These are phyloP conservation scores for Taeniopygia guttata DNA, from an alignment of 2,797 vertebrate genomes.

Conservation along the genomic window DNA sequence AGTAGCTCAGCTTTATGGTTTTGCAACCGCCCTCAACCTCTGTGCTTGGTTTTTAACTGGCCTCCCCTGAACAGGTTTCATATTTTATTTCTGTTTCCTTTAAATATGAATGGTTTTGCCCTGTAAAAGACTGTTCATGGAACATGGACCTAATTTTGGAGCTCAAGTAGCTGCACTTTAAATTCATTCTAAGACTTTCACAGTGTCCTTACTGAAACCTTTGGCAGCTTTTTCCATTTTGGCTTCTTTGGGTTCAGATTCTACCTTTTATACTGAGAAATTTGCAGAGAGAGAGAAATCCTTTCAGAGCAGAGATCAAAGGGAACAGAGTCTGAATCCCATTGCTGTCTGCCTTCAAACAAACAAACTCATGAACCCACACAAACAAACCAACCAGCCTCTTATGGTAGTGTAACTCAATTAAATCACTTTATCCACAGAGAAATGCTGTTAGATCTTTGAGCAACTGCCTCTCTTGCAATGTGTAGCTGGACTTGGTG, in stretches of 20 bases:
- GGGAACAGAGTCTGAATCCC: neutral
- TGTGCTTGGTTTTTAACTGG: neutral
- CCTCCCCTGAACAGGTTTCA: neutral
- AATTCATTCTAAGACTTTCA: neutral
- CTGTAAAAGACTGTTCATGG: neutral
- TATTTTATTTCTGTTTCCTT: neutral
- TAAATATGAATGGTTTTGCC: neutral
- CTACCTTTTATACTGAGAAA: neutral
- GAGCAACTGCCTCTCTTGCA: neutral
- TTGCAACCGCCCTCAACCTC: neutral
- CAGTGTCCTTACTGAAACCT: neutral
- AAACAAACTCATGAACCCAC: neutral
- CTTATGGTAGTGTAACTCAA: neutral
- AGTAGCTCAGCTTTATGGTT: neutral
- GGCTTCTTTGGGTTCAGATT: neutral
- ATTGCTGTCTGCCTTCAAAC: neutral
- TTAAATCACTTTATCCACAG: neutral
- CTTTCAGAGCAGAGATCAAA: neutral
- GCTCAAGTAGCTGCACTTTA: neutral
- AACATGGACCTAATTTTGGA: neutral
- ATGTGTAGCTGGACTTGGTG: neutral
- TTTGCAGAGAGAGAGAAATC: neutral
- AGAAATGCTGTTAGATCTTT: neutral
- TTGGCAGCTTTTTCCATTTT: neutral
- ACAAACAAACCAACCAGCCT: neutral